phyloP scores from a whole-genome alignment of 2,797 vertebrate species.

The Mycteria americana region DNA sequence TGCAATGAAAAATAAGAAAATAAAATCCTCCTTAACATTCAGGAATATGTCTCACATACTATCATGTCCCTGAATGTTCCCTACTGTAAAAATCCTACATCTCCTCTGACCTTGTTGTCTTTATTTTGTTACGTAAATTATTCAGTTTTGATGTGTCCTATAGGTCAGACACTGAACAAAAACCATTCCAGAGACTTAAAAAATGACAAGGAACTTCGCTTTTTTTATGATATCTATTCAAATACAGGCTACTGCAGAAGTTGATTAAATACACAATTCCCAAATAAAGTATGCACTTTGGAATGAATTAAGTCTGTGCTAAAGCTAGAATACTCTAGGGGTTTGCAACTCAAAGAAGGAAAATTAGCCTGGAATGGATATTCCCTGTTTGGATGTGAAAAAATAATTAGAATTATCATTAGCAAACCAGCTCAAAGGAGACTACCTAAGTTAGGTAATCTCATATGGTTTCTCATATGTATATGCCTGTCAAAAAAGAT shows the following conservation, averaged over 20 bases:
- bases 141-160: constrained; percentile 52
- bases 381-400: not conserved
- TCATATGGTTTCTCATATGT: not conserved
- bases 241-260: constrained; percentile 28
- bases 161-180: constrained; percentile 55
- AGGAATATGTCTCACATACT: constrained; percentile 35
- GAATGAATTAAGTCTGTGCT: constrained; percentile 18
- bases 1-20: constrained; percentile 39
- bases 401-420: constrained; percentile 33
- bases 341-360: not conserved
- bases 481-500: not conserved
- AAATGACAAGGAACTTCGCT: constrained; percentile 16
- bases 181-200: constrained; percentile 30
- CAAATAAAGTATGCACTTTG: not conserved
- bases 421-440: not conserved
- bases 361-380: constrained; percentile 8
- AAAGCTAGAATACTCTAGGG: not conserved
- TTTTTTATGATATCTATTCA: not conserved
- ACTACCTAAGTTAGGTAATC: not conserved
- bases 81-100: constrained; percentile 56
- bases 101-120: constrained; percentile 66
- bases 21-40: constrained; percentile 49
- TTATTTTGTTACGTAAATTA: constrained; percentile 72
- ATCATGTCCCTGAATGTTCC: constrained; percentile 54
- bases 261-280: constrained; percentile 16